A percentile compares a stretch with the other conserved stretches of the same genome.
These are phyloP conservation scores for Anagrus nilaparvatae DNA, from an alignment of 1,140 invertebrate species.

Conservation along the genomic window DNA sequence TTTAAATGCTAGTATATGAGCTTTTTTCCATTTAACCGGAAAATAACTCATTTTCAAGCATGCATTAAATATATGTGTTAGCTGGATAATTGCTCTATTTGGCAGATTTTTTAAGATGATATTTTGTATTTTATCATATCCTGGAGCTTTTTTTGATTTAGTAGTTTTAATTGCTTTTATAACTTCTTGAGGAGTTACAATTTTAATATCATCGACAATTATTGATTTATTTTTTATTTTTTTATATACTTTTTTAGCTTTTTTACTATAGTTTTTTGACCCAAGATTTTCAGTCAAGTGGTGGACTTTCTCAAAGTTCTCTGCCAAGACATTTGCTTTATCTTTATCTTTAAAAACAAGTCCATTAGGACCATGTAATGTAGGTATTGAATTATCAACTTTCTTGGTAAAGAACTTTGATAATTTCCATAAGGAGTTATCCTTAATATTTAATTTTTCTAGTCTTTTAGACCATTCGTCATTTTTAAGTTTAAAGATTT, in stretches of 20 bases:
- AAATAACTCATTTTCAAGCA: constrained; percentile 18
- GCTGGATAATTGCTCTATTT: constrained; percentile 17
- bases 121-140: constrained; percentile 22
- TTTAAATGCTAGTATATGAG: constrained; percentile 22
- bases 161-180: constrained; percentile 6
- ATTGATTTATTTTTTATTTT: not conserved
- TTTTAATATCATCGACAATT: not conserved
- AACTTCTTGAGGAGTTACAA: not conserved
- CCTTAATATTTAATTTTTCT: constrained; percentile 9
- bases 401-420: constrained; percentile 9
- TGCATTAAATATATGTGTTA: constrained; percentile 21
- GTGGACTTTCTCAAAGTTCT: constrained; percentile 8
- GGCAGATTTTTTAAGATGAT: constrained; percentile 25
- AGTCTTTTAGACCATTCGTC: constrained; percentile 8
- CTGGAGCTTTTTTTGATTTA: constrained; percentile 22
- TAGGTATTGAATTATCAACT: not conserved
- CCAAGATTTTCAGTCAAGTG: constrained; percentile 4
- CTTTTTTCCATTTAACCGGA: constrained; percentile 23
- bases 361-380: not conserved
- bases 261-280: not conserved
- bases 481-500: constrained; percentile 5
- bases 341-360: not conserved
- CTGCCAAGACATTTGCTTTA: constrained; percentile 8
- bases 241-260: not conserved
- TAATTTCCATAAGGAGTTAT: constrained; percentile 14